Conservation (phyloP, 2,797 vertebrate species). For the Clarias pachynema region DNA sequence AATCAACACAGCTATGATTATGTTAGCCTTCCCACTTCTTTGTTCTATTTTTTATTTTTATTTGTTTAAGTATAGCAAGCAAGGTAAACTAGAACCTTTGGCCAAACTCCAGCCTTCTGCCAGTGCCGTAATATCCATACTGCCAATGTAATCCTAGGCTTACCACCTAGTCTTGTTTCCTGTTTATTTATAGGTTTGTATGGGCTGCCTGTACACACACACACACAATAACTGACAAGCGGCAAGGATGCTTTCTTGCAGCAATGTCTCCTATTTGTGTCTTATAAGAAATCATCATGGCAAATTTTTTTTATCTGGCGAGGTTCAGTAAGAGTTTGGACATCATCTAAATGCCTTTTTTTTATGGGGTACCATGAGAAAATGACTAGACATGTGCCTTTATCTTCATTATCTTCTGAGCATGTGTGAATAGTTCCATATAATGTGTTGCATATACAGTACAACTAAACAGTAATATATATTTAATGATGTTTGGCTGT, state of each 20-base stretch:
- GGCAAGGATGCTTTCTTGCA: not conserved
- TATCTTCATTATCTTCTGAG: slow-evolving; percentile 61
- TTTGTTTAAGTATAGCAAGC: not conserved
- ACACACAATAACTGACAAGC: not conserved
- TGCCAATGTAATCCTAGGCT: not conserved
- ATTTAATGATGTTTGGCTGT: slow-evolving; percentile 62
- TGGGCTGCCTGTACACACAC: not conserved
- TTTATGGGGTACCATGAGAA: slow-evolving; percentile 22
- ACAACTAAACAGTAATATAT: slow-evolving; percentile 55
- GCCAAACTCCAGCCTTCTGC: not conserved
- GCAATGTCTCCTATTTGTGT: not conserved
- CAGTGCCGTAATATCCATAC: not conserved
- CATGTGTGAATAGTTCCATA: slow-evolving; percentile 52
- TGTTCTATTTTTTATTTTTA: not conserved
- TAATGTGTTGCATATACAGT: slow-evolving; percentile 59
- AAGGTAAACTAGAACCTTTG: not conserved
- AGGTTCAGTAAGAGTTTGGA: not conserved
- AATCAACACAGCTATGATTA: not conserved
- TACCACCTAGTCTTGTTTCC: not conserved
- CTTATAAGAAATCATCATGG: not conserved
- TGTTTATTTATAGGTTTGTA: slow-evolving; percentile 18
- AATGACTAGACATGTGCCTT: slow-evolving; percentile 27
- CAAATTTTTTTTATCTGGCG: not conserved
- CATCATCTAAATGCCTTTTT: slow-evolving; percentile 15
- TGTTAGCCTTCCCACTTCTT: not conserved